Percentiles rank a stretch among this genome's conserved stretches.
Conservation (phyloP, 2,113 vertebrate genomes). For the Bostrychus sinensis region DNA sequence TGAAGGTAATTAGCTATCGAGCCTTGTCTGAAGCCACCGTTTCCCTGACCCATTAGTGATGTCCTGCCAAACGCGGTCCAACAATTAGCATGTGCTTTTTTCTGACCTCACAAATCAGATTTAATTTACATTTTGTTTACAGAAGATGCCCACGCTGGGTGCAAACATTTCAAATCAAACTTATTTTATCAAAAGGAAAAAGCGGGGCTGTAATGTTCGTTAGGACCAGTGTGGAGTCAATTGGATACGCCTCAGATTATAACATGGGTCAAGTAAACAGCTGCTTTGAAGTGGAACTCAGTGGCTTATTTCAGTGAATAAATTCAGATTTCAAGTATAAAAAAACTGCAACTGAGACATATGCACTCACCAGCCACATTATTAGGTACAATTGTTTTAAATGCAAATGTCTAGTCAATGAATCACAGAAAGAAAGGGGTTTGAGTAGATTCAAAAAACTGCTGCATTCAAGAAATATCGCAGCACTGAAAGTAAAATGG, state of each 20-base stretch:
- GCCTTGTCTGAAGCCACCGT: not conserved
- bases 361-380: too few relatives aligned
- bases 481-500: not conserved
- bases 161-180: not conserved
- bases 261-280: conserved; percentile 8
- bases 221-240: not conserved
- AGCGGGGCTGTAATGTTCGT: conserved; percentile 4
- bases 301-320: conserved; percentile 2
- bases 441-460: too few relatives aligned
- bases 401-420: too few relatives aligned
- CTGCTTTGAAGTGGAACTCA: conserved; percentile 1
- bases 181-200: not conserved
- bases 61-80: not conserved
- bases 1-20: not conserved
- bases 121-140: not conserved
- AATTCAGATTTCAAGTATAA: conserved; percentile 27
- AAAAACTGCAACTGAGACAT: too few relatives aligned
- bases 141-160: not conserved
- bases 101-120: not conserved
- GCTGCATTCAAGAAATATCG: not conserved
- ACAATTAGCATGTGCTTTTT: not conserved
- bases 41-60: not conserved
- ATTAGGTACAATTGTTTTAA: too few relatives aligned
- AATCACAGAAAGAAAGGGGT: too few relatives aligned
- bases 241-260: conserved; percentile 15